Conservation (phyloP, 2,888 invertebrate genomes). For the Leptothorax acervorum region DNA sequence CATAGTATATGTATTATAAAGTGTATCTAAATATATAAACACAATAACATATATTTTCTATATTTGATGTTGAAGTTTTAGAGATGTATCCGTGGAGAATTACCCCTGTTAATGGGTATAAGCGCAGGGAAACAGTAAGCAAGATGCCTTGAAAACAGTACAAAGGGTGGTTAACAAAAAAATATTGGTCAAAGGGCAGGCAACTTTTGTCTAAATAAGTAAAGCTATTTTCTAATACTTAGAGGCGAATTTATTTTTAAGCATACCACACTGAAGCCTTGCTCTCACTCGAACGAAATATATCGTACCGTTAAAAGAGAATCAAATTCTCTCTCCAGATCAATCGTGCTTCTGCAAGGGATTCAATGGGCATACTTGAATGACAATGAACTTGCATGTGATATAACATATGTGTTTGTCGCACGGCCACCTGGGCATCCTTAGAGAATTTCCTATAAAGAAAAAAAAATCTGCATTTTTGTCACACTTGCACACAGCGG, state of each 20-base stretch:
- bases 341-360: constrained; percentile 84
- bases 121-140: constrained; percentile 85
- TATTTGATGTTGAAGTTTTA: constrained; percentile 85
- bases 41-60: constrained; percentile 85
- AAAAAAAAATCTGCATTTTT: constrained; percentile 82
- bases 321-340: constrained; percentile 73
- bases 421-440: constrained; percentile 81
- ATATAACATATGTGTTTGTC: constrained; percentile 72
- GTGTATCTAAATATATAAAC: constrained; percentile 83
- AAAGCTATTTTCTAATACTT: constrained; percentile 85
- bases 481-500: constrained; percentile 84
- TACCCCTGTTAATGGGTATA: constrained; percentile 74
- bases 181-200: constrained; percentile 85
- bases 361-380: constrained; percentile 85
- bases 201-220: constrained; percentile 85
- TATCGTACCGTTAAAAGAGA: constrained; percentile 68
- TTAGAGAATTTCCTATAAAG: constrained; percentile 80
- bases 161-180: constrained; percentile 83
- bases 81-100: constrained; percentile 82
- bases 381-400: constrained; percentile 78
- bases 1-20: constrained; percentile 79
- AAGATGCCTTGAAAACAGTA: constrained; percentile 86
- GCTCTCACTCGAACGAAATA: constrained; percentile 83
- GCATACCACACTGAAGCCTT: constrained; percentile 85
- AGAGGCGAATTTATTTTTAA: constrained; percentile 83